Evolutionary conservation across 2,113 vertebrate genomes (phyloP).

Genomic region (Pimephales promelas): DNA sequence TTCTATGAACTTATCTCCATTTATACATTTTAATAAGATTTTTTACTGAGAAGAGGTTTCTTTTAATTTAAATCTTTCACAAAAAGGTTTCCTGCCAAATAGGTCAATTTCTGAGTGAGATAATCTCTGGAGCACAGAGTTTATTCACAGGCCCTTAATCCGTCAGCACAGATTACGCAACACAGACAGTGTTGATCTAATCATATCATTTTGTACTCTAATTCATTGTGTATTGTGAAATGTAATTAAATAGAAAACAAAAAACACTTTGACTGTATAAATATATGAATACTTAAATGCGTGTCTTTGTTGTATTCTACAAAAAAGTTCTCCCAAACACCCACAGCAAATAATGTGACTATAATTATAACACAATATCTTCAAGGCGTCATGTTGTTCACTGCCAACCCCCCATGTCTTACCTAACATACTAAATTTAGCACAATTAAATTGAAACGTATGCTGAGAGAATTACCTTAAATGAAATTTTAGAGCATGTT

Average conservation of each 20-base stretch:
- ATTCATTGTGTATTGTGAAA: background rate
- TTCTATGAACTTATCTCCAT: background rate
- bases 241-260: background rate
- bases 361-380: conserved; percentile 9
- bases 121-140: conserved; percentile 30
- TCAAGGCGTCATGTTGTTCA: background rate
- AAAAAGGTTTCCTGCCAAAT: conserved; percentile 16
- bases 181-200: conserved; percentile 24
- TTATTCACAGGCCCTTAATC: conserved; percentile 16
- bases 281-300: background rate
- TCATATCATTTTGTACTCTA: background rate
- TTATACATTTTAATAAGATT: background rate
- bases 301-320: background rate
- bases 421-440: conserved; percentile 23
- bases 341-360: conserved; percentile 10
- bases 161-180: conserved; percentile 1
- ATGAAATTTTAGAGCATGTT: conserved; percentile 44
- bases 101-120: conserved; percentile 31
- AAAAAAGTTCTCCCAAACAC: conserved; percentile 7
- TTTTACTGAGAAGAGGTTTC: conserved; percentile 19
- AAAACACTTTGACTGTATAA: background rate
- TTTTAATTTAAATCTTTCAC: background rate
- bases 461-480: conserved; percentile 42
- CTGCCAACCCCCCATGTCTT: background rate
- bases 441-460: conserved; percentile 7